phyloP scores from a whole-genome alignment of 2,797 vertebrate genomes.

The Parambassis ranga region DNA sequence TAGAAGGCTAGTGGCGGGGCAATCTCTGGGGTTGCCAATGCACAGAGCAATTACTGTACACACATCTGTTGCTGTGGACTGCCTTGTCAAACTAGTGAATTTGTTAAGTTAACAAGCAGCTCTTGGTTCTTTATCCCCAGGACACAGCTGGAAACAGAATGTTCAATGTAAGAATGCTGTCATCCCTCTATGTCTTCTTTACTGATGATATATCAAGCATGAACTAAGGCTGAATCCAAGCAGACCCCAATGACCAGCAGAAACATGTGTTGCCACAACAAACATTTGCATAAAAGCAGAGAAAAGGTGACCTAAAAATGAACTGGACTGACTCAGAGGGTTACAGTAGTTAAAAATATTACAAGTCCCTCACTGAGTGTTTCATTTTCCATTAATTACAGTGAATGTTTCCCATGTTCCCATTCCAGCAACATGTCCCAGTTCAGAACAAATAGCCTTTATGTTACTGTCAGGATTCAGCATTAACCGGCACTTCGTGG shows the following conservation, averaged over 20 bases:
- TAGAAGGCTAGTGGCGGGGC: slow-evolving; percentile 32
- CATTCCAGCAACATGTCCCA: no score
- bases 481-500: no score
- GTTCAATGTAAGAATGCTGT: not conserved
- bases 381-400: no score
- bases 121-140: slow-evolving; percentile 3
- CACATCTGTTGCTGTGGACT: slow-evolving; percentile 50
- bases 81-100: slow-evolving; percentile 44
- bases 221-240: no score
- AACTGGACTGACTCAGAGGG: no score
- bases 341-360: no score
- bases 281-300: not conserved
- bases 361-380: no score
- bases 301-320: no score
- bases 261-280: not conserved
- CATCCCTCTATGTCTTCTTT: not conserved
- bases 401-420: not conserved
- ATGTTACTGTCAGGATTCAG: no score
- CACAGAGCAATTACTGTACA: slow-evolving; percentile 50
- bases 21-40: slow-evolving; percentile 37
- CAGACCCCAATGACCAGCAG: not conserved
- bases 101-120: slow-evolving; percentile 5
- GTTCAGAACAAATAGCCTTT: no score
- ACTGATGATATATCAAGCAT: no score
- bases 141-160: not conserved